Evolutionary conservation across 1,140 invertebrate species (phyloP), one percentile per base, ranked within the genome.

Genomic region (Pissodes strobi): DNA sequence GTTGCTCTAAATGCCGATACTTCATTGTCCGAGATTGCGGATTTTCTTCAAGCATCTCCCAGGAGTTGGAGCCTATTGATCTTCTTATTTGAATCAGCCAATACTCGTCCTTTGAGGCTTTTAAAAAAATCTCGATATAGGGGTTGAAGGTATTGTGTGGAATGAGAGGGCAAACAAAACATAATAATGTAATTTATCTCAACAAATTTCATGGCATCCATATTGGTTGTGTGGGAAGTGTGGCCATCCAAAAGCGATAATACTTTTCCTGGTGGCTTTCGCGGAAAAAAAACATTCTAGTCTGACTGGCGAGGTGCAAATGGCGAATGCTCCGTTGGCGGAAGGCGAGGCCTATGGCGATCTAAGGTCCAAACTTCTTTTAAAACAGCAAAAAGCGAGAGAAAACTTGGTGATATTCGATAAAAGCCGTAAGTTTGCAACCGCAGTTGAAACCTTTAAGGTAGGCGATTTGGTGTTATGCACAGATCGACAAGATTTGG

Each of bases 171-270:
- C 18, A 76, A 52, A 51, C 71, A 69, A 13, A 76, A 22, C 8
- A 72, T 34, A 34, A 73, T 62, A 5, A 74, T 57, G 23, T 69
- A 62, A 60, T 72, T 73, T 45, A 68, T 48, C 8, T 19, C 21
- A 56, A 67, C 67, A 38, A 56, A 66, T 49, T 73, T 56, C 18
- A 74, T 58, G 30, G 72, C 25, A 30, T 74, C 60, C 18, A 68
- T n/a, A 12, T 39, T 34, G 53, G 46, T 71, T 18, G 46, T 69
- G 51, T 79, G 78, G 13, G 76, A 78, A 22, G 69, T 59, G 65
- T 80, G 76, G 8, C 77, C 74, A 67, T 81, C 78, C 41, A 81
- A 68, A 64, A 80, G 69, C 8, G 77, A 45, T 17, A 79, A 58
- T 37, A 72, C 72, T 58, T 76, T 78, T 38, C 75, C 75, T 17